Evolutionary conservation across 1,140 invertebrate genomes (phyloP), one percentile per base, ranked within the genome.

Genomic region (Penaeus vannamei): DNA sequence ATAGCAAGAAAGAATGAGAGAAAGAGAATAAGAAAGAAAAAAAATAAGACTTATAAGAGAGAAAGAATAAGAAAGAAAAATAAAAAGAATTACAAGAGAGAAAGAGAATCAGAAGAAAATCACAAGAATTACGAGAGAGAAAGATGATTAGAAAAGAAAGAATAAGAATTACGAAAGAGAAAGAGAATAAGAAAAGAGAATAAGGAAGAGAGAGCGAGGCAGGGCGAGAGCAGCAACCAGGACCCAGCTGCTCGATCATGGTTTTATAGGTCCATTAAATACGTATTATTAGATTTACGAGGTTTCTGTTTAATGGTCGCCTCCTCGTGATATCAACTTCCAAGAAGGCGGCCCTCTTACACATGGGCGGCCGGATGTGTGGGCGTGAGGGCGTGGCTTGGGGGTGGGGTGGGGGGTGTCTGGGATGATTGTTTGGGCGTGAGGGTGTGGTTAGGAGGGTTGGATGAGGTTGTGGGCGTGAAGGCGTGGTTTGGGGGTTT

Each of bases 241-340:
- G 36, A 62, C 22, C 79, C 86, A 87, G 86, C 86, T 87, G 86
- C 86, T 82, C 62, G 86, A 87, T 87, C 80, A 83, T 61, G 72
- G 26, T 23, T 87, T 87, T 87, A 87, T 83, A 32, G 86, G 61
- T 64, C 86, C 86, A 87, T 87, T 87, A 87, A 87, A 87, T 87
- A 53, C 64, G 86, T 87, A 87, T 87, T 87, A 87, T 87, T 87
- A 87, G 86, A 87, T 87, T 87, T 87, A 87, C 66, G 86, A 66
- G 29, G 61, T 29, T 32, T 20, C 32, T 87, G 86, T 87, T 87
- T 87, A 83, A 87, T 83, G 79, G 62, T 26, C n/a, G 36, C 36
- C 76, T 53, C 66, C 80, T 82, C 76, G 22, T 83, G 80, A 87
- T 87, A 87, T 87, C 86, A 83, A 7, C 46, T 87, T 83, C 86